Evolutionary conservation across 2,888 invertebrate species (phyloP).

Genomic region (Deilephila elpenor): DNA sequence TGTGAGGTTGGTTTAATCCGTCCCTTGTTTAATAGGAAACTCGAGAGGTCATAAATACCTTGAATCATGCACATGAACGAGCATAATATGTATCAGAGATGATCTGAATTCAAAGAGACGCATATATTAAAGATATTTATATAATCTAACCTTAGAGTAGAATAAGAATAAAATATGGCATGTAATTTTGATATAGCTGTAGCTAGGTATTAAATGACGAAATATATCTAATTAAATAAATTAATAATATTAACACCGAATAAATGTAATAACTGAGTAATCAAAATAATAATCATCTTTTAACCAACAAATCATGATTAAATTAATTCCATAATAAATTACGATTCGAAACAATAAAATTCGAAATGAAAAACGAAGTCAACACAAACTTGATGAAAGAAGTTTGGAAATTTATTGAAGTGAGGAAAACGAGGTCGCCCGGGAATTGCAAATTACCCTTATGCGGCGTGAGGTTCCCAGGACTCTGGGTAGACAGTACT

Average conservation of each 20-base stretch:
- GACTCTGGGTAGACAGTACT: background rate
- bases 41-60: background rate
- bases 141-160: no score
- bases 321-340: background rate
- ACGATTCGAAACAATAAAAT: slow-evolving; percentile 1
- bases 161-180: no score
- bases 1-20: background rate
- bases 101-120: no score
- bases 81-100: no score
- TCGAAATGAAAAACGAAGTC: background rate
- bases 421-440: background rate
- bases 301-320: background rate
- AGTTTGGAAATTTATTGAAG: background rate
- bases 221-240: no score
- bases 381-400: slow-evolving; percentile 3
- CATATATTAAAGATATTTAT: no score
- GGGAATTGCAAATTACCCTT: slow-evolving; percentile 63
- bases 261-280: no score
- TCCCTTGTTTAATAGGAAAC: background rate
- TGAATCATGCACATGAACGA: background rate
- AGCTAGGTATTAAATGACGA: no score
- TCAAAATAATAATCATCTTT: no score
- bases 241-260: no score
- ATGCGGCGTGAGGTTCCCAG: slow-evolving; percentile 36
- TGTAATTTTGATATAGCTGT: no score